Conservation (phyloP, 64 coral and sea anemone species). For the Stichodactyla helianthus region DNA sequence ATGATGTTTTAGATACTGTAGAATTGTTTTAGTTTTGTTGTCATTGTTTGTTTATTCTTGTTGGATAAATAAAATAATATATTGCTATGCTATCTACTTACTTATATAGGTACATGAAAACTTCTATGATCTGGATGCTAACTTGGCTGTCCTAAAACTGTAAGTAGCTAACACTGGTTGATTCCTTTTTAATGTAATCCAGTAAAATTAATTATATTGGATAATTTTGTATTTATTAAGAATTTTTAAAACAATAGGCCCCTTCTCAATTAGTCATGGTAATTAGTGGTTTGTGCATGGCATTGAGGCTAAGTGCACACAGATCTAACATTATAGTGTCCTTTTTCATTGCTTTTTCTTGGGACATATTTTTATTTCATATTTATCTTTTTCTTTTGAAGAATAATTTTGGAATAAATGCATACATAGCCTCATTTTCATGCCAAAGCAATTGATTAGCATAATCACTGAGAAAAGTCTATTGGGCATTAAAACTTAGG, state of each 20-base stretch:
- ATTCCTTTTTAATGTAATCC: not conserved
- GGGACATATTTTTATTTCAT: too few relatives aligned
- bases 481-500: too few relatives aligned
- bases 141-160: conserved; percentile 62
- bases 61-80: not conserved
- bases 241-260: not conserved
- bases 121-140: conserved; percentile 65
- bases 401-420: not conserved
- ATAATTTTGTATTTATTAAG: not conserved
- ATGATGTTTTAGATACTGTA: too few relatives aligned
- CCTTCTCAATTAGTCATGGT: too few relatives aligned
- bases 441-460: too few relatives aligned
- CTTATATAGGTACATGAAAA: conserved; percentile 51
- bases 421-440: too few relatives aligned
- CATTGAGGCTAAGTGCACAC: too few relatives aligned
- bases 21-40: not conserved
- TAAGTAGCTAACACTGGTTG: conserved; percentile 11
- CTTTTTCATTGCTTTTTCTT: too few relatives aligned
- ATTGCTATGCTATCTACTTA: too few relatives aligned
- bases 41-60: not conserved
- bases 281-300: too few relatives aligned
- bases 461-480: too few relatives aligned
- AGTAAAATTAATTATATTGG: not conserved
- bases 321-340: too few relatives aligned
- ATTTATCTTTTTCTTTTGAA: not conserved